phyloP scores from a whole-genome alignment of 2,113 vertebrate species.

The Sinocyclocheilus grahami region DNA sequence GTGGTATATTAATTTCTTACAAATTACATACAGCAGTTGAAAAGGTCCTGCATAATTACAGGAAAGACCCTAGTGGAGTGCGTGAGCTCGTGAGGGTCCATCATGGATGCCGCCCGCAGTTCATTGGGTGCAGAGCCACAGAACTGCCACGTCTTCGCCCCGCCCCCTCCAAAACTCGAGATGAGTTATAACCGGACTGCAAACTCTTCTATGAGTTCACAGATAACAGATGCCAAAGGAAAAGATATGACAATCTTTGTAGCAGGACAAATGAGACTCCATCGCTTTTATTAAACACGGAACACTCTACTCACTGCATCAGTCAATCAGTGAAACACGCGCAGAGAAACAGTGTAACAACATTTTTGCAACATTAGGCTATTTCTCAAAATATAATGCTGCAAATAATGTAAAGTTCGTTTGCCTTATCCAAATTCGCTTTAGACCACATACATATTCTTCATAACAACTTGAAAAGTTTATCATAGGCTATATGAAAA shows the following conservation, averaged over 20 bases:
- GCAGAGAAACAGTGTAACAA: background rate
- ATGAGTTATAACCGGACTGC: conserved; percentile 26
- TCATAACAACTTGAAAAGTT: background rate
- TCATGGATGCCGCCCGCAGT: conserved; percentile 54
- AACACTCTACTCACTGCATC: background rate
- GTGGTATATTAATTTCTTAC: background rate
- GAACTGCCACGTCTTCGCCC: conserved; percentile 78
- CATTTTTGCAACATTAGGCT: background rate
- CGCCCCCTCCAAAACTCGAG: conserved; percentile 59
- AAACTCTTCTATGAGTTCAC: background rate
- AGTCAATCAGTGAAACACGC: background rate
- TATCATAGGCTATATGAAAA: background rate
- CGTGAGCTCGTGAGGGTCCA: conserved; percentile 46
- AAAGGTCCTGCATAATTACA: background rate
- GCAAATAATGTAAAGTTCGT: background rate
- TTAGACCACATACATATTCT: background rate
- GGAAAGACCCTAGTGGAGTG: conserved; percentile 9
- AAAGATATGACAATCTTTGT: background rate
- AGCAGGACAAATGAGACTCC: background rate
- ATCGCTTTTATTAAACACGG: background rate
- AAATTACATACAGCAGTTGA: background rate
- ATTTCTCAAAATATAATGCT: background rate
- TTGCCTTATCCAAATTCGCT: background rate
- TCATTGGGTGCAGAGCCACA: conserved; percentile 40
- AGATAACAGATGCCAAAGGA: background rate